A percentile compares a stretch with the other conserved stretches of the same genome.
phyloP scores from a whole-genome alignment of 2,113 vertebrate species.

The Eclectus roratus region DNA sequence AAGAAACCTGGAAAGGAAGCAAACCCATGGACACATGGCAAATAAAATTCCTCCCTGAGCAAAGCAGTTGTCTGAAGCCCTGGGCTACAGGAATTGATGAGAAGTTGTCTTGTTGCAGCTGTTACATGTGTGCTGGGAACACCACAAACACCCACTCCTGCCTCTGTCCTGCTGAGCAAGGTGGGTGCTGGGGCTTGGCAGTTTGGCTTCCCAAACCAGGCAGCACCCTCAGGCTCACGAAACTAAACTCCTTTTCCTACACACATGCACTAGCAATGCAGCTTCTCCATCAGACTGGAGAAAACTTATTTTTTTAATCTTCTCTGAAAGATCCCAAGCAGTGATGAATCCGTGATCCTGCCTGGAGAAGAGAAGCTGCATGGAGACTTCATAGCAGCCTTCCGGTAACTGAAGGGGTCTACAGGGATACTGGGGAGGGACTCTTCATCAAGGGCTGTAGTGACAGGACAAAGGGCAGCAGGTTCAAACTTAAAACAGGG shows the following conservation, averaged over 20 bases:
- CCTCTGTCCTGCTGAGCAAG: rapidly evolving
- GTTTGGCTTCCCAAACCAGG: background rate
- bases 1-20: background rate
- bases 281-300: background rate
- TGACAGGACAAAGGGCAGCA: too few relatives aligned
- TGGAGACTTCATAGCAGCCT: too few relatives aligned
- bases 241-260: background rate
- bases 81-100: background rate
- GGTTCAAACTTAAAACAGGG: background rate
- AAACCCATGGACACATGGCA: background rate
- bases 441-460: too few relatives aligned
- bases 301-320: background rate
- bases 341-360: background rate
- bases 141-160: background rate
- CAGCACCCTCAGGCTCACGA: background rate
- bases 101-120: background rate
- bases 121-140: background rate
- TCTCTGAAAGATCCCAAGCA: background rate
- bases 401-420: too few relatives aligned
- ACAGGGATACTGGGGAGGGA: too few relatives aligned
- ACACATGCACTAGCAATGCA: rapidly evolving
- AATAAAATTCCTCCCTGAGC: background rate
- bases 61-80: background rate
- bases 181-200: rapidly evolving
- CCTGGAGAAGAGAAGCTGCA: background rate